A percentile compares a stretch with the other conserved stretches of the same genome.
Evolutionary conservation across 2,797 vertebrate genomes (phyloP).

Genomic region (Orestias chungarensis): DNA sequence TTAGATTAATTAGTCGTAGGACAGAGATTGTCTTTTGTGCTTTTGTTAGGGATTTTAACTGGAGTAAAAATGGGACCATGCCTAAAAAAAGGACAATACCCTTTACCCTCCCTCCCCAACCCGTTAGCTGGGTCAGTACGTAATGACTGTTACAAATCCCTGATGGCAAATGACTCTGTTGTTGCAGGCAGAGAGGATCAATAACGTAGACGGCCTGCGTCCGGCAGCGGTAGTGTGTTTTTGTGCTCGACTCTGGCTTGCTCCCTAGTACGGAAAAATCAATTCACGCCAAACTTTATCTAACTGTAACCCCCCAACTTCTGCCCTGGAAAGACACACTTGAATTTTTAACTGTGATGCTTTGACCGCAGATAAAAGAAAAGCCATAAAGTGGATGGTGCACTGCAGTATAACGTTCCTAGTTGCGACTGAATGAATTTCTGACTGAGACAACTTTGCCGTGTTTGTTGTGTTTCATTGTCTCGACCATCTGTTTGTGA

Average conservation of each 20-base stretch:
- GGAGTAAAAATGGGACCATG: no score
- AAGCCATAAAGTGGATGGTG: slow-evolving; percentile 21
- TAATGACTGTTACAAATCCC: slow-evolving; percentile 75
- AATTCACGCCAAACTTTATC: slow-evolving; percentile 63
- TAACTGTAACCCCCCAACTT: slow-evolving; percentile 39
- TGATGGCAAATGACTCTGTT: slow-evolving; percentile 70
- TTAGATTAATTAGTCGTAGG: slow-evolving; percentile 25
- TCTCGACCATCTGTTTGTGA: slow-evolving; percentile 51
- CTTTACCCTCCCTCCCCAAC: not conserved
- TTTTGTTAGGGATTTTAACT: slow-evolving; percentile 28
- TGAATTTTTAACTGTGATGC: slow-evolving; percentile 28
- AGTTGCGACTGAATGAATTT: slow-evolving; percentile 50
- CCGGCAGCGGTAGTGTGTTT: slow-evolving; percentile 38
- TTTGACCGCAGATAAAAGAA: slow-evolving; percentile 26
- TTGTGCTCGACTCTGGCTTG: slow-evolving; percentile 50
- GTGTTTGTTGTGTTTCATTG: slow-evolving; percentile 52
- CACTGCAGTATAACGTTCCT: slow-evolving; percentile 20
- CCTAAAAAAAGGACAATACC: slow-evolving; percentile 52
- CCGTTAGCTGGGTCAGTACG: slow-evolving; percentile 60
- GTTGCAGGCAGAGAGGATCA: slow-evolving; percentile 71
- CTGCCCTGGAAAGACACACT: slow-evolving; percentile 3
- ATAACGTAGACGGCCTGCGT: slow-evolving; percentile 64
- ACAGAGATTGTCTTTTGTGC: slow-evolving; percentile 28
- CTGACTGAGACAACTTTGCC: slow-evolving; percentile 44
- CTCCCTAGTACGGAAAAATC: slow-evolving; percentile 70